Conservation (phyloP, 2,797 vertebrate genomes). For the Molossus alvarezi region DNA sequence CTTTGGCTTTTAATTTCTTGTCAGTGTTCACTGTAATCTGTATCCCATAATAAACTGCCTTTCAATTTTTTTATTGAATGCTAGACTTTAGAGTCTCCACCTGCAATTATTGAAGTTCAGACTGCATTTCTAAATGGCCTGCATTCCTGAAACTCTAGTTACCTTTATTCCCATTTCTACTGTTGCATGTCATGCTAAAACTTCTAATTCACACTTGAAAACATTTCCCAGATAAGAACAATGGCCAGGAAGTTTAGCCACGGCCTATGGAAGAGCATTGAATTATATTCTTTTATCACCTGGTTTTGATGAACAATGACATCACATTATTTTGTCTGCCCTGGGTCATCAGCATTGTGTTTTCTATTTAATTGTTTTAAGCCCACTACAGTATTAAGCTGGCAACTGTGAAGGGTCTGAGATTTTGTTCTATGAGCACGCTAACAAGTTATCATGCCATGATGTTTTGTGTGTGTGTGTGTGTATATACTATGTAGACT, state of each 20-base stretch:
- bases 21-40: neutral
- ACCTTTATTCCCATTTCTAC: conserved; percentile 41
- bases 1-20: conserved; percentile 66
- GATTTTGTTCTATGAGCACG: neutral
- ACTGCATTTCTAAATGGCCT: conserved; percentile 51
- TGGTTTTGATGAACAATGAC: neutral
- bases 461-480: neutral
- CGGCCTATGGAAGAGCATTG: neutral
- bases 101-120: conserved; percentile 3
- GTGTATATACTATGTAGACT: neutral
- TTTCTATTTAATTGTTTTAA: conserved; percentile 57
- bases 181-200: conserved; percentile 1
- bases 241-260: neutral
- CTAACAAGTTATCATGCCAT: neutral
- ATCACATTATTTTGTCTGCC: neutral
- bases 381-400: neutral
- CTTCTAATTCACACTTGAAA: conserved; percentile 28
- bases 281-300: neutral
- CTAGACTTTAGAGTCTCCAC: conserved; percentile 26
- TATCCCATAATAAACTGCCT: conserved; percentile 13
- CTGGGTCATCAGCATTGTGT: neutral
- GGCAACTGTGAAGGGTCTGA: neutral
- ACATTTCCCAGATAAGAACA: neutral
- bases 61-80: conserved; percentile 32
- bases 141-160: conserved; percentile 7